Evolutionary conservation across 2,113 vertebrate genomes (phyloP).

Genomic region (Xiphophorus couchianus): DNA sequence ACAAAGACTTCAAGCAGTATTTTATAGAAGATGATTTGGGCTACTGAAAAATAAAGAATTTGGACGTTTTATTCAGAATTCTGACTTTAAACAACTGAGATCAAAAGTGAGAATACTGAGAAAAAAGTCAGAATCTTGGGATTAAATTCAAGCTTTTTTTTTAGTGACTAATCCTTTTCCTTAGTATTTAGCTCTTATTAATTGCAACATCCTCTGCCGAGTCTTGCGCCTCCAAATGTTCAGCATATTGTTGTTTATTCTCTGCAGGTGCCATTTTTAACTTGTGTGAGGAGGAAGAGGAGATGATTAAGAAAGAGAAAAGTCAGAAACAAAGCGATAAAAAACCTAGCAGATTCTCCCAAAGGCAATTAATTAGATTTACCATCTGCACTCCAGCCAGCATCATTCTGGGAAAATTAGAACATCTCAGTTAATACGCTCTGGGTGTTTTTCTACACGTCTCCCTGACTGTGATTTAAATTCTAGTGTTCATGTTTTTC

Average conservation of each 20-base stretch:
- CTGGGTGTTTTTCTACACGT: not conserved
- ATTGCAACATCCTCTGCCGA: not conserved
- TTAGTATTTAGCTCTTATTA: not conserved
- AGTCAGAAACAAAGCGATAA: constrained; percentile 9
- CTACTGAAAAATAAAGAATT: no score
- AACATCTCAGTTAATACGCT: constrained; percentile 9
- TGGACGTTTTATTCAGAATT: no score
- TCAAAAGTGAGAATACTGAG: no score
- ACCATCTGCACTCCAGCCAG: constrained; percentile 35
- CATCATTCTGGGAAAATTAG: constrained; percentile 3
- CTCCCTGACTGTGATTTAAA: not conserved
- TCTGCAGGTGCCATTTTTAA: not conserved
- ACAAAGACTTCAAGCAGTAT: not conserved
- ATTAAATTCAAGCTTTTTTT: no score
- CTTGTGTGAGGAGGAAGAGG: not conserved
- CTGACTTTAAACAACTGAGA: no score
- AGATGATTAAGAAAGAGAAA: constrained; percentile 17
- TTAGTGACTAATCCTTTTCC: no score
- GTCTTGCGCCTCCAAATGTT: constrained; percentile 6
- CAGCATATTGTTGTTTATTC: not conserved
- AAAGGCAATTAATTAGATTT: constrained; percentile 32
- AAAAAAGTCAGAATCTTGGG: no score
- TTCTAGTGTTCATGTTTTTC: not conserved
- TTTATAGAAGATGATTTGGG: not conserved
- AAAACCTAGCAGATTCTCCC: constrained; percentile 11